These are phyloP conservation scores for Andrena haemorrhoa DNA, from an alignment of 2,888 invertebrate genomes.

Conservation along the genomic window DNA sequence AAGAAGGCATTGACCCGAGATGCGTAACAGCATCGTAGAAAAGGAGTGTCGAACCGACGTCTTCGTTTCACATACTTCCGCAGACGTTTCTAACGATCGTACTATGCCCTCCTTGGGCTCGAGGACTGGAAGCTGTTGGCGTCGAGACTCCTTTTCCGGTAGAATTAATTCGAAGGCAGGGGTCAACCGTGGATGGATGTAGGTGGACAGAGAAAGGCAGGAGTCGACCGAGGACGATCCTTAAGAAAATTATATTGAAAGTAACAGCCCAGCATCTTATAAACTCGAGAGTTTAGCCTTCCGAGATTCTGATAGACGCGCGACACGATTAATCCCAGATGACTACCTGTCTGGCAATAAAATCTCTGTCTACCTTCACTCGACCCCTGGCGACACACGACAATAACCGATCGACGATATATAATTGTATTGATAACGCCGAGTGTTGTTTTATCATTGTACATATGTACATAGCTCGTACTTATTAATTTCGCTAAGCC, in stretches of 20 bases:
- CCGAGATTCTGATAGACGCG: neutral
- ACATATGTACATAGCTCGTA: constrained; percentile 85
- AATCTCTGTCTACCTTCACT: constrained; percentile 30
- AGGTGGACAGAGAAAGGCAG: constrained; percentile 27
- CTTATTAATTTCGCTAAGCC: constrained; percentile 84
- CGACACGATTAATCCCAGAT: neutral
- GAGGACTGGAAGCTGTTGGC: neutral
- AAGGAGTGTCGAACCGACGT: constrained; percentile 2
- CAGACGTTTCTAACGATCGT: constrained; percentile 3
- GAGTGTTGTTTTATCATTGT: constrained; percentile 81
- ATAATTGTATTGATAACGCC: constrained; percentile 78
- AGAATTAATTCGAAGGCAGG: neutral
- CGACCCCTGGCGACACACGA: constrained; percentile 51
- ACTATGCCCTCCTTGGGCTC: neutral
- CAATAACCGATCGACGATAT: constrained; percentile 76
- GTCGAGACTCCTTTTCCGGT: constrained; percentile 10
- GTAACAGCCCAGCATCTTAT: neutral
- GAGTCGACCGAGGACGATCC: neutral
- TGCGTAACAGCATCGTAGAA: constrained; percentile 11
- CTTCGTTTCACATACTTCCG: neutral
- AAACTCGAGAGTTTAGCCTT: neutral
- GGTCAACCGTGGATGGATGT: neutral
- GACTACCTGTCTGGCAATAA: neutral
- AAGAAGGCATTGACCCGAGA: neutral
- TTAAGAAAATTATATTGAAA: neutral